Conservation (phyloP, 1,140 invertebrate species). For the Maconellicoccus hirsutus region DNA sequence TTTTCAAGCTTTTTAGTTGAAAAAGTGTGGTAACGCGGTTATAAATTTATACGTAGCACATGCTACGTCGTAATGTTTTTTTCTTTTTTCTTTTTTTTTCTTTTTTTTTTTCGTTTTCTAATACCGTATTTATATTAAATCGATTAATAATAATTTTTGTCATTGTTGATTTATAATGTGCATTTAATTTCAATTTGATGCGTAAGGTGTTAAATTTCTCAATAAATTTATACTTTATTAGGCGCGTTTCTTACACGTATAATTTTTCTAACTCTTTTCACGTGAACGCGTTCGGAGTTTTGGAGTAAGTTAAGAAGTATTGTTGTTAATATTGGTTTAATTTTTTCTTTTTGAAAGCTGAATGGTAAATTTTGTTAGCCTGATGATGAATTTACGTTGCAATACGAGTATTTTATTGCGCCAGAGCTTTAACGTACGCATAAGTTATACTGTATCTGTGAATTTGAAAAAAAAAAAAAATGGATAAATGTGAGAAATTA, state of each 20-base stretch:
- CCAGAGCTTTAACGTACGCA: background rate
- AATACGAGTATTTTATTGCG: background rate
- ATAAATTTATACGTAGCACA: too few species aligned
- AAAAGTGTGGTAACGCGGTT: background rate
- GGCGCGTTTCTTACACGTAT: background rate
- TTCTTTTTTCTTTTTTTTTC: constrained; percentile 23
- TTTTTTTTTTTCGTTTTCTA: background rate
- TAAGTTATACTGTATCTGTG: too few species aligned
- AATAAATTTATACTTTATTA: constrained; percentile 23
- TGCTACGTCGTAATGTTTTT: background rate
- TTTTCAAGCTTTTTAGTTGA: background rate
- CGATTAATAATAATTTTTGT: constrained; percentile 10
- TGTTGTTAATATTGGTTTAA: background rate
- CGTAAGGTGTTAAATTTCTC: constrained; percentile 11
- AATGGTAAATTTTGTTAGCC: background rate
- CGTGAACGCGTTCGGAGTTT: background rate
- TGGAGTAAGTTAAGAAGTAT: background rate
- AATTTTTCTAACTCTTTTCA: background rate
- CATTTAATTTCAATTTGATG: constrained; percentile 15
- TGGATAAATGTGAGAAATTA: too few species aligned
- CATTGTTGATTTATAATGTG: constrained; percentile 16
- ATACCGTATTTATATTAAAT: too few species aligned
- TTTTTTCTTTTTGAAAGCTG: background rate
- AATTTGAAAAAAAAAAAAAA: too few species aligned
- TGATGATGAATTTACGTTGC: too few species aligned